These are phyloP conservation scores for Apostichopus parvimensis DNA, from an alignment of 35 echinoderm and acorn worm species.

Conservation along the genomic window DNA sequence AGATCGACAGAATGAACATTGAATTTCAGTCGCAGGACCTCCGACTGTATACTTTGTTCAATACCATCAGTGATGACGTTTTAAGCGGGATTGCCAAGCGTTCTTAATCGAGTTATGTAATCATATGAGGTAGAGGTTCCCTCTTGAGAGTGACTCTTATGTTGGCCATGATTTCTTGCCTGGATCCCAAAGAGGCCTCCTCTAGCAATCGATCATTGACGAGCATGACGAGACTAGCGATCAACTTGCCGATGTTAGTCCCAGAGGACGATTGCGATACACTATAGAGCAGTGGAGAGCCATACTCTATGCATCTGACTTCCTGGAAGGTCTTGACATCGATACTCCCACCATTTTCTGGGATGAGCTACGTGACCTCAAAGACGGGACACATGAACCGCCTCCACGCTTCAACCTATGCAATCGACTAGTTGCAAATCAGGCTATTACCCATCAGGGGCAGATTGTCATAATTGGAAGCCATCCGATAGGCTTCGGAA, in stretches of 20 bases:
- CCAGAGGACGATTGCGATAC: slow-evolving; percentile 25
- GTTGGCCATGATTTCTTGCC: slow-evolving; percentile 37
- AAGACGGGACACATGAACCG: slow-evolving; percentile 46
- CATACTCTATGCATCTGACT: slow-evolving; percentile 42
- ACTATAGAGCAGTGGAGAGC: slow-evolving; percentile 42
- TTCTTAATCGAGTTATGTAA: slow-evolving; percentile 34
- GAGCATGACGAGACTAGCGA: slow-evolving; percentile 38
- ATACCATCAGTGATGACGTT: slow-evolving; percentile 23
- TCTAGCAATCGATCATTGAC: slow-evolving; percentile 41
- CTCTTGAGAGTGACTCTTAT: slow-evolving; percentile 13
- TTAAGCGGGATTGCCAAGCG: slow-evolving; percentile 35
- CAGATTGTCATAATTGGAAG: slow-evolving; percentile 21
- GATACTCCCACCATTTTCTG: slow-evolving; percentile 40
- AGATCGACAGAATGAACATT: slow-evolving; percentile 40
- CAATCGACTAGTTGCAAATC: slow-evolving; percentile 36
- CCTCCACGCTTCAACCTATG: slow-evolving; percentile 28
- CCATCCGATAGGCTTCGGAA: neutral
- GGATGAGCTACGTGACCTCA: slow-evolving; percentile 29
- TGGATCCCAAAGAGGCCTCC: slow-evolving; percentile 42
- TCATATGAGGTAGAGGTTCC: slow-evolving; percentile 43
- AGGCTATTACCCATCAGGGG: slow-evolving; percentile 34
- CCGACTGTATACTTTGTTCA: slow-evolving; percentile 39
- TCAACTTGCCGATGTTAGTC: slow-evolving; percentile 35
- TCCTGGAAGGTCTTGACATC: neutral
- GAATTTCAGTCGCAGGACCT: slow-evolving; percentile 50